Conservation (phyloP, 2,888 invertebrate species). For the Automeris io region DNA sequence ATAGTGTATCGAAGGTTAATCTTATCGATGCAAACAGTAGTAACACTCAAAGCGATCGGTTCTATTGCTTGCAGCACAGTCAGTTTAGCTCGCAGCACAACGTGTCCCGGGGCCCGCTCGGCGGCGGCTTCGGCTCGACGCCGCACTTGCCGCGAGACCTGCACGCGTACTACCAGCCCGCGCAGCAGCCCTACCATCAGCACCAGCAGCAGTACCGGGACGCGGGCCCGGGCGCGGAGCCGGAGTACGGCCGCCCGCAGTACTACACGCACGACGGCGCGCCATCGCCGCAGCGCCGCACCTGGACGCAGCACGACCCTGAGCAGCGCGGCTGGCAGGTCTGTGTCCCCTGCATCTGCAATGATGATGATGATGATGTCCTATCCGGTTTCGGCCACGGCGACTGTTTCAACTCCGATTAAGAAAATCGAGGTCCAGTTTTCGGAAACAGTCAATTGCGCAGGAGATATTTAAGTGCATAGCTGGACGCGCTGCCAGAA, state of each 20-base stretch:
- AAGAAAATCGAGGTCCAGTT: too few relatives aligned
- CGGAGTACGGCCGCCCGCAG: slow-evolving; percentile 63
- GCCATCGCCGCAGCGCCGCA: slow-evolving; percentile 78
- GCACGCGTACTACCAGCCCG: slow-evolving; percentile 31
- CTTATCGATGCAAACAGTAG: neutral
- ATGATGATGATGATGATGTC: too few relatives aligned
- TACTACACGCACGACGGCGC: slow-evolving; percentile 85
- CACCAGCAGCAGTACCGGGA: slow-evolving; percentile 29
- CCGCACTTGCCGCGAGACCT: slow-evolving; percentile 61
- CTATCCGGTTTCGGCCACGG: too few relatives aligned
- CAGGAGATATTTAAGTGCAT: too few relatives aligned
- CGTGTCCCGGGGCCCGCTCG: slow-evolving; percentile 50
- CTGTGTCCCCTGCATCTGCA: slow-evolving; percentile 14
- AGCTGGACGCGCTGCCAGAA: too few relatives aligned
- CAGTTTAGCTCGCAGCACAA: slow-evolving; percentile 76
- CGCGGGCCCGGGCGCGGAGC: slow-evolving; percentile 47
- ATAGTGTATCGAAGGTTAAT: too few relatives aligned
- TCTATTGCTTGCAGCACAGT: slow-evolving; percentile 70
- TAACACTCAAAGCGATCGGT: slow-evolving; percentile 20
- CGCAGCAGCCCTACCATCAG: slow-evolving; percentile 36
- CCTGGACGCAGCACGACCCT: slow-evolving; percentile 82
- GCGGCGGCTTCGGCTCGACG: slow-evolving; percentile 33
- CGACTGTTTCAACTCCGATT: too few relatives aligned
- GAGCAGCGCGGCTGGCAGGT: slow-evolving; percentile 72
- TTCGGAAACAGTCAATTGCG: too few relatives aligned